These are phyloP conservation scores for Galeruca laticollis DNA, from an alignment of 2,888 invertebrate genomes.

Conservation along the genomic window DNA sequence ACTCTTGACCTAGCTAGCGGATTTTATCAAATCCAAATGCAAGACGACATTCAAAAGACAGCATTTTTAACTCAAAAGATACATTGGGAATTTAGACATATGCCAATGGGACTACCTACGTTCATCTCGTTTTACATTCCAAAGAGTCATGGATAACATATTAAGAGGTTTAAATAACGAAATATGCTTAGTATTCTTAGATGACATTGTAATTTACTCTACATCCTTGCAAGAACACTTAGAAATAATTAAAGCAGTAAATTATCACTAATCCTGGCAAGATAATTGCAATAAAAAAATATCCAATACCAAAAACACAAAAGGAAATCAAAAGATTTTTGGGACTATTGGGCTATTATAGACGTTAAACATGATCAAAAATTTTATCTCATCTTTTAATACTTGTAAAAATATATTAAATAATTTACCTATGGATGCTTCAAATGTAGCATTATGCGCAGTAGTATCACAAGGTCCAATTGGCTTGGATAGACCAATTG, in stretches of 20 bases:
- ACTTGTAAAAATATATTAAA: conserved; percentile 35
- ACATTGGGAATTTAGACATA: conserved; percentile 52
- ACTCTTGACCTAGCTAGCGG: too few species aligned
- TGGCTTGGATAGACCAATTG: conserved; percentile 38
- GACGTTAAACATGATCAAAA: conserved; percentile 42
- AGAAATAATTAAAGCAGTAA: conserved; percentile 44
- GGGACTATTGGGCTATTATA: conserved; percentile 43
- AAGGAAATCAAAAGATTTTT: conserved; percentile 53
- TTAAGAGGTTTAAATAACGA: conserved; percentile 47
- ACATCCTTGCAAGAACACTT: conserved; percentile 54
- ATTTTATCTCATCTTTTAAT: conserved; percentile 31
- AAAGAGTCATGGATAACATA: conserved; percentile 15
- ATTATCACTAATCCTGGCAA: conserved; percentile 55
- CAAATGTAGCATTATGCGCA: conserved; percentile 38
- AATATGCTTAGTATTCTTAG: conserved; percentile 53
- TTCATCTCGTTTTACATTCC: conserved; percentile 50
- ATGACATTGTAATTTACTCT: too few species aligned
- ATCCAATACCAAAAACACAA: conserved; percentile 38
- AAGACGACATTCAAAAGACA: conserved; percentile 49
- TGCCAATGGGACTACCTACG: conserved; percentile 54
- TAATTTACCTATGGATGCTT: conserved; percentile 43
- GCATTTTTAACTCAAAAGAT: conserved; percentile 51
- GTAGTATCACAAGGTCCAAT: conserved; percentile 43
- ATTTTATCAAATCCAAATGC: conserved; percentile 50
- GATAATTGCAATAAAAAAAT: conserved; percentile 40